A percentile compares a stretch with the other conserved stretches of the same genome.
These are phyloP conservation scores for Thecocarcelia acutangulata DNA, from an alignment of 2,888 invertebrate genomes.

Conservation along the genomic window DNA sequence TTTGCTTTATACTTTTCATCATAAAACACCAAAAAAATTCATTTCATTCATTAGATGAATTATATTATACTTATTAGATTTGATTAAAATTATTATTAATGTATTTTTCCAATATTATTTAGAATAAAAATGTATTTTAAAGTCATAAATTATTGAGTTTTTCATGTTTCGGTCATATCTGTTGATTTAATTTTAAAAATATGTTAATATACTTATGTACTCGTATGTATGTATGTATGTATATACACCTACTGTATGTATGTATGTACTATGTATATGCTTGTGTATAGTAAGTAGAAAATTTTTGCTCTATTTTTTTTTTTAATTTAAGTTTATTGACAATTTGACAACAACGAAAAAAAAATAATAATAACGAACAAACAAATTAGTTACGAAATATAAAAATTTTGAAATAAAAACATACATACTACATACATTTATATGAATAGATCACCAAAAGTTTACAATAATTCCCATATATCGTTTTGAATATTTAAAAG, in stretches of 20 bases:
- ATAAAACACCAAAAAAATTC: slow-evolving; percentile 58
- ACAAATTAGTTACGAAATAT: no score
- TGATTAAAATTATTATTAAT: slow-evolving; percentile 31
- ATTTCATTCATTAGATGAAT: slow-evolving; percentile 62
- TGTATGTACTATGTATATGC: neutral
- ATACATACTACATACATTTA: slow-evolving; percentile 31
- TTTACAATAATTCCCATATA: slow-evolving; percentile 72
- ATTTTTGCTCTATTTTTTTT: slow-evolving; percentile 15
- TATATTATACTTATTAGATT: slow-evolving; percentile 42
- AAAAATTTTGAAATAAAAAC: slow-evolving; percentile 36
- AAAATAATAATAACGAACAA: neutral
- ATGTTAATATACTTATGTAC: neutral
- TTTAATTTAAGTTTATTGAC: slow-evolving; percentile 20
- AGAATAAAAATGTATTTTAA: slow-evolving; percentile 49
- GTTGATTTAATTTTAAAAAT: slow-evolving; percentile 43
- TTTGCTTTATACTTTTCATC: slow-evolving; percentile 47
- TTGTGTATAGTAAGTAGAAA: slow-evolving; percentile 31
- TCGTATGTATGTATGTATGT: neutral
- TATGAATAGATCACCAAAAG: slow-evolving; percentile 71
- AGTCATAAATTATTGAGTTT: slow-evolving; percentile 50
- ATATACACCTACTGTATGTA: slow-evolving; percentile 13
- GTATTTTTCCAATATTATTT: slow-evolving; percentile 45
- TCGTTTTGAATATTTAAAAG: slow-evolving; percentile 64
- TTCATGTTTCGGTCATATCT: slow-evolving; percentile 32
- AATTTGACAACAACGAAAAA: slow-evolving; percentile 35